A percentile compares a stretch with the other conserved stretches of the same genome.
Evolutionary conservation across 2,888 invertebrate genomes (phyloP).

Genomic region (Watsonalla binaria): DNA sequence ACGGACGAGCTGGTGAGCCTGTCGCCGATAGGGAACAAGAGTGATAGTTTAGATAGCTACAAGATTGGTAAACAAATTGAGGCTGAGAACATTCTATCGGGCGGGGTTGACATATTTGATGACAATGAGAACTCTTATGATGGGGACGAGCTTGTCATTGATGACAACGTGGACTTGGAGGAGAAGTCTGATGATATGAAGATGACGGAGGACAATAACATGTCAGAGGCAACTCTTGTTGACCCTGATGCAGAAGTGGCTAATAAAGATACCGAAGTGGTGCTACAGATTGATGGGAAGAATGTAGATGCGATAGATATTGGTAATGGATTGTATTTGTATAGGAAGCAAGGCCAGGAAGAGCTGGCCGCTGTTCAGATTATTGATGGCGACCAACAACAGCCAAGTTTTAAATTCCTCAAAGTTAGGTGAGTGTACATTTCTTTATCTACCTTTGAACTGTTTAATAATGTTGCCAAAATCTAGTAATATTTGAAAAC

Average conservation of each 20-base stretch:
- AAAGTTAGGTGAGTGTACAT: conserved; percentile 66
- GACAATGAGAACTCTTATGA: conserved; percentile 75
- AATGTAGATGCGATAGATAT: conserved; percentile 73
- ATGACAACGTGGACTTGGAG: conserved; percentile 62
- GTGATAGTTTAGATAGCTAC: conserved; percentile 52
- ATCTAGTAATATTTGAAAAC: neutral
- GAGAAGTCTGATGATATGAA: conserved; percentile 47
- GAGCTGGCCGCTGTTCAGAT: conserved; percentile 71
- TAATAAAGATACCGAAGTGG: conserved; percentile 64
- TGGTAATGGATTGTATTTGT: conserved; percentile 70
- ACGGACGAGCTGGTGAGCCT: conserved; percentile 49
- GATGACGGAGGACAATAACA: conserved; percentile 30
- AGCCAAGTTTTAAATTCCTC: conserved; percentile 65
- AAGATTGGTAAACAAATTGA: conserved; percentile 71
- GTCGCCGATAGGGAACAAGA: conserved; percentile 59
- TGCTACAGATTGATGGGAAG: conserved; percentile 69
- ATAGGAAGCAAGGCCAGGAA: conserved; percentile 61
- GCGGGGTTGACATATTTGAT: conserved; percentile 72
- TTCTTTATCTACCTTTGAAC: neutral
- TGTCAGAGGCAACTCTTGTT: conserved; percentile 30
- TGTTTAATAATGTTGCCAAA: conserved; percentile 4
- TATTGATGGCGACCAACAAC: conserved; percentile 53
- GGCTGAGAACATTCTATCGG: conserved; percentile 69
- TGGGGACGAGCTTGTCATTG: conserved; percentile 70
- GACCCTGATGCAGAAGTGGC: conserved; percentile 39